These are phyloP conservation scores for Acanthornis magna DNA, from an alignment of 2,797 vertebrate genomes.

Conservation along the genomic window DNA sequence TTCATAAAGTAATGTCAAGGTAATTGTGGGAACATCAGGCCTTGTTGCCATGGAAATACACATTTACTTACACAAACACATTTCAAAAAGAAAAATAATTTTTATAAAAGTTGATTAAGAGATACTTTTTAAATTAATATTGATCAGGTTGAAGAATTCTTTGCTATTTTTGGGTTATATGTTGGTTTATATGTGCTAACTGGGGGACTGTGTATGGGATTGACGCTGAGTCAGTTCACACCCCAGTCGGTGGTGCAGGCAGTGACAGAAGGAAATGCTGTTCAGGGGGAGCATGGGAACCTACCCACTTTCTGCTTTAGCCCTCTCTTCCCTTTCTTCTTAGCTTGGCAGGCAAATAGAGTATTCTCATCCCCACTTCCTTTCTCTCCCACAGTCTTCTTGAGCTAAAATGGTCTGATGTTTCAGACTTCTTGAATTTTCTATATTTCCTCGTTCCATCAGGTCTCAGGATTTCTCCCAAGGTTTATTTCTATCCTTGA, in stretches of 20 bases:
- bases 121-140: not conserved
- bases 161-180: not conserved
- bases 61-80: not conserved
- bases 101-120: not conserved
- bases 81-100: not conserved
- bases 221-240: not conserved
- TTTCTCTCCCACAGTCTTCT: not conserved
- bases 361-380: not conserved
- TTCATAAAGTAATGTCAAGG: not conserved
- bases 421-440: not conserved
- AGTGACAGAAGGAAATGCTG: not conserved
- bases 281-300: not conserved
- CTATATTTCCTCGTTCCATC: not conserved
- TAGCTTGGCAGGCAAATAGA: not conserved
- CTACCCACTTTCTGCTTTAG: not conserved
- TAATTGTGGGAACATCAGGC: not conserved
- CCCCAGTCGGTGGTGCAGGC: not conserved
- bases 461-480: not conserved
- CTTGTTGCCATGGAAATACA: not conserved
- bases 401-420: not conserved
- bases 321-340: not conserved
- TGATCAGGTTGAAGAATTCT: not conserved
- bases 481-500: not conserved
- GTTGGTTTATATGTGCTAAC: not conserved
- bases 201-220: fast-evolving